Evolutionary conservation across 2,113 vertebrate genomes (phyloP), one percentile per base, ranked within the genome.

Genomic region (Stomatorhinus ivindoensis): DNA sequence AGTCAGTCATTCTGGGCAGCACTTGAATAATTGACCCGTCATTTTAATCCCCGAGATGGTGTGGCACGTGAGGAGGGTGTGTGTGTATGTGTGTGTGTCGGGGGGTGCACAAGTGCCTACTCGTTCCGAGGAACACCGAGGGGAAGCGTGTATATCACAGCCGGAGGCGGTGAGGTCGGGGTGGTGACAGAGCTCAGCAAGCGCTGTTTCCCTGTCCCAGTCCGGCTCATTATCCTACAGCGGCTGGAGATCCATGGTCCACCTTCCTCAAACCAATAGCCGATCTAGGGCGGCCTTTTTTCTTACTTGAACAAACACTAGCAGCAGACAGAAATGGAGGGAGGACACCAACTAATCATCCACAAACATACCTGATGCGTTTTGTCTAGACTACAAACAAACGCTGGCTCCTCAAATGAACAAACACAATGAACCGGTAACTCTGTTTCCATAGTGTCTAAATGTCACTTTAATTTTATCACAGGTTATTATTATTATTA

Each of bases 391-490:
- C 4, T 47, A 44, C 39, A 84, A 47, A 84, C 90, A 80, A 88
- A 90, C 69, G 90, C 91, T 84, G 82, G 53, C 5, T 55, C 19
- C 19, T 7, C 90, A 92, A 91, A 51, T 86, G 76, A 61, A 90
- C 92, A 91, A 92, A n/a, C 82, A 44, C 39, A 92, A 92, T 93
- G 91, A 91, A 90, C 93, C 92, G 92, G 91, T 90, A 92, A 92
- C 93, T 92, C 89, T 94, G 90, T 93, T 92, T 88, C 92, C 94
- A 94, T 95, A 95, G 92, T 94, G 90, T 94, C 93, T 95, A 94
- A 91, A 93, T 96, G 95, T 95, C 90, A 93, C 95, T 95, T 94
- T 93, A 93, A 93, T 95, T 95, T 94, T 93, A 93, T 93, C 93
- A 92, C 93, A 91, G 92, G 53, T 24, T 65, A 13, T 13, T 31